Conservation (phyloP, 2,888 invertebrate species). For the Ommatoiulus sabulosus region DNA sequence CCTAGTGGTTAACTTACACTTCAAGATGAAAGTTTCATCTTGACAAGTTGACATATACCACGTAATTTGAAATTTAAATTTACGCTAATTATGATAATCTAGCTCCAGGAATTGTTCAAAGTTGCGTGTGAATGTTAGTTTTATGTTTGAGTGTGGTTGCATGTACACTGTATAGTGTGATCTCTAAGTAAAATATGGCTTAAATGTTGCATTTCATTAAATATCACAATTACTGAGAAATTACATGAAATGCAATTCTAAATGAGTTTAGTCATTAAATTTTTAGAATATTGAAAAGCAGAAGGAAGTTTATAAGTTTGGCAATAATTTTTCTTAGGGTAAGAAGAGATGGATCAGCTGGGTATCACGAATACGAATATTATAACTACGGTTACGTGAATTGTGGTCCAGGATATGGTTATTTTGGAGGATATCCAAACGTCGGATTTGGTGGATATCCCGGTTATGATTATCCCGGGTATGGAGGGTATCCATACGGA, state of each 20-base stretch:
- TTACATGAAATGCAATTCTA: neutral
- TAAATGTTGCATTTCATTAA: neutral
- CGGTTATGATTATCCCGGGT: neutral
- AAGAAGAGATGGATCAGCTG: neutral
- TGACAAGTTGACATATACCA: no score
- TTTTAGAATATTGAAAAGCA: neutral
- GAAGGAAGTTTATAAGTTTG: no score
- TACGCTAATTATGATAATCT: no score
- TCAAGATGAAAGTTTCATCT: no score
- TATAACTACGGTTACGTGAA: neutral
- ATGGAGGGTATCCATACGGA: conserved; percentile 30
- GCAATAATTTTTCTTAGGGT: neutral
- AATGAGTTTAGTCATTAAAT: neutral
- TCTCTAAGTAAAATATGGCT: neutral
- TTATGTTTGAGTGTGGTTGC: no score
- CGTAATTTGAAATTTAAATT: no score
- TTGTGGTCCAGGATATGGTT: neutral
- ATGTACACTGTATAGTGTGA: no score
- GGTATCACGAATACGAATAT: conserved; percentile 7
- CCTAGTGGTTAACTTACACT: no score
- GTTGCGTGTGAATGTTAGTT: no score
- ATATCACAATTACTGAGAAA: no score
- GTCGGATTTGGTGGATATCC: neutral
- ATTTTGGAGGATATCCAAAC: neutral
- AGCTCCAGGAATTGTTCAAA: no score